A percentile compares a stretch with the other conserved stretches of the same genome.
Evolutionary conservation across 2,888 invertebrate species (phyloP).

Genomic region (Nomada goodeniana): DNA sequence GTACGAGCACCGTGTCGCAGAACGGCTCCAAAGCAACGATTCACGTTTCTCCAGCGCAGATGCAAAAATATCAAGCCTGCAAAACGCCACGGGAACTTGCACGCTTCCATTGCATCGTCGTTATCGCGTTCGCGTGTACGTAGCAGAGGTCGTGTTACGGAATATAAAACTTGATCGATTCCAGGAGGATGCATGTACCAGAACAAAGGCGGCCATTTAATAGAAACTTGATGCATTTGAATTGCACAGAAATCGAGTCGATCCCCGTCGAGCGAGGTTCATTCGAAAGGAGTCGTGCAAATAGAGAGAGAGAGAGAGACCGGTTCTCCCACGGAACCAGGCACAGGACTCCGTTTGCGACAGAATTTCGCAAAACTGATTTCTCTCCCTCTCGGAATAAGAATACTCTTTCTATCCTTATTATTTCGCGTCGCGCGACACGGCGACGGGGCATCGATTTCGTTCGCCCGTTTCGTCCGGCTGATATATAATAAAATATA

Average conservation of each 20-base stretch:
- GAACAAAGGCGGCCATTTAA: slow-evolving; percentile 49
- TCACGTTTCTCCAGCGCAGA: neutral
- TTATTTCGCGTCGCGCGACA: neutral
- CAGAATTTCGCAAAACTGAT: slow-evolving; percentile 62
- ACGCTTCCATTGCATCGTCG: neutral
- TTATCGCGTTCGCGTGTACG: slow-evolving; percentile 3
- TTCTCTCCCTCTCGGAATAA: slow-evolving; percentile 13
- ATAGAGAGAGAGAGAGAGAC: slow-evolving; percentile 46
- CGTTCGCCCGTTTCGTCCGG: neutral
- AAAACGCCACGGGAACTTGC: neutral
- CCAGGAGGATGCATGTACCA: slow-evolving; percentile 3
- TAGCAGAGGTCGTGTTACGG: slow-evolving; percentile 7
- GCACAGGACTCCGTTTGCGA: slow-evolving; percentile 38
- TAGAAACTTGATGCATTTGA: slow-evolving; percentile 41
- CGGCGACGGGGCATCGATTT: slow-evolving; percentile 9
- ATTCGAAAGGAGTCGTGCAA: slow-evolving; percentile 51
- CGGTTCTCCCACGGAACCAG: slow-evolving; percentile 65
- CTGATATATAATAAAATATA: neutral
- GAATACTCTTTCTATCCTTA: too few species aligned
- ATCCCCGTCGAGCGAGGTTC: slow-evolving; percentile 45
- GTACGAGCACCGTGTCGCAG: neutral
- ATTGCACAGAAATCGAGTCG: slow-evolving; percentile 48
- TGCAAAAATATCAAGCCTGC: neutral
- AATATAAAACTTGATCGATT: slow-evolving; percentile 1
- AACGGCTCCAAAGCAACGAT: neutral